These are phyloP conservation scores for Trypoxylus dichotomus DNA, from an alignment of 1,140 invertebrate genomes.

Conservation along the genomic window DNA sequence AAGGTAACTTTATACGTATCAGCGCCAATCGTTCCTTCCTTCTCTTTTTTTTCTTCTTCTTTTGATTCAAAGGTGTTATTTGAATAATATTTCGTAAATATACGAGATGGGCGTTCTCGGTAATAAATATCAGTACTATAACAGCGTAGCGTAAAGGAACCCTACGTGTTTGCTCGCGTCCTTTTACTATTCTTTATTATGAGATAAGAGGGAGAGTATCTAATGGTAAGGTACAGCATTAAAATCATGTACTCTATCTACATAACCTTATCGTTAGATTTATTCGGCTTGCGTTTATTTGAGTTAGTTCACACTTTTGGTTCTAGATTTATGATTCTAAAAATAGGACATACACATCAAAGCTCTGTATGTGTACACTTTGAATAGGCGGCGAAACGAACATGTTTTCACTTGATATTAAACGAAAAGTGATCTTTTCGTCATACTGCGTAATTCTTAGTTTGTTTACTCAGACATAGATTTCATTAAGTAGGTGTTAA, in stretches of 20 bases:
- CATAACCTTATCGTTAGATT: neutral
- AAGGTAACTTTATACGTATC: neutral
- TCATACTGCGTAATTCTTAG: too few relatives aligned
- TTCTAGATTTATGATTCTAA: neutral
- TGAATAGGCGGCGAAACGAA: too few relatives aligned
- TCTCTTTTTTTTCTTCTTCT: neutral
- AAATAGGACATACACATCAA: neutral
- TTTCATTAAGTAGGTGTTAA: too few relatives aligned
- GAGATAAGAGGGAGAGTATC: neutral
- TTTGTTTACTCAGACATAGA: too few relatives aligned
- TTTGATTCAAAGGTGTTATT: neutral
- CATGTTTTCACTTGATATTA: too few relatives aligned
- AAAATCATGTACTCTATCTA: neutral
- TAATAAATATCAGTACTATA: slow-evolving; percentile 4
- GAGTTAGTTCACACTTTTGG: neutral
- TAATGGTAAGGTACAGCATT: neutral
- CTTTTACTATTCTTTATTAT: slow-evolving; percentile 7
- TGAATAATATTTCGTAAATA: slow-evolving; percentile 16
- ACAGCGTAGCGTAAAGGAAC: neutral
- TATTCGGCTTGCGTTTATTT: neutral
- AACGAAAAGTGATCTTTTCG: too few relatives aligned
- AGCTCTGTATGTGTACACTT: neutral
- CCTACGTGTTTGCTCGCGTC: neutral
- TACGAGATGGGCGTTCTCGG: slow-evolving; percentile 3
- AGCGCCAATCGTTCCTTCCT: neutral